Base-by-base conservation (phyloP, 2,113 vertebrate species). In the Manacus vitellinus region DNA sequence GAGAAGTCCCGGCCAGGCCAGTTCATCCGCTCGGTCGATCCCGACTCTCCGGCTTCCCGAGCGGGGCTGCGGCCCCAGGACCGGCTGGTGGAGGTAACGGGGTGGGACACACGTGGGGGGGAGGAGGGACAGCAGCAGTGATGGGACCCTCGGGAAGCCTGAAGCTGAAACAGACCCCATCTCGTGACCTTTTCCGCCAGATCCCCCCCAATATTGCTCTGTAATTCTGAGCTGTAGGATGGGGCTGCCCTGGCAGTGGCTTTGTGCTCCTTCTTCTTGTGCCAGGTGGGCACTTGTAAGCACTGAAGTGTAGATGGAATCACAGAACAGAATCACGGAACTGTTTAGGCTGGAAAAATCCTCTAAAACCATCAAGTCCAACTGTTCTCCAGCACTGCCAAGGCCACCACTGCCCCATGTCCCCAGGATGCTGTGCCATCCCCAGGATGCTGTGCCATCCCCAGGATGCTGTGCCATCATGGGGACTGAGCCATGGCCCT, bases 21-120 rank as follows among this genome's bases (percentile, higher is more conserved):
- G 97, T 99, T 98, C 94, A 98, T 99, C 90, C 99, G 99, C 52
- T 98, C 98, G 0, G 99, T 99, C 44, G 99, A 99, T 65, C 98
- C 98, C 0, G 97, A 98, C 49, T 99, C 99, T 0, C 98, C 99
- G 0, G 99, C 99, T 0, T 97, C 98, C 77, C 94, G 96, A 10
- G 98, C 99, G 0, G 99, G 98, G 46, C 98, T 99, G 86, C 97
- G 95, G 56, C 96, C 99, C 18, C 98, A 98, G 96, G 99, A 99
- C 97, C 97, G 98, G 28, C 97, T 99, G 24, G 97, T 99, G 21
- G 98, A 99, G 99, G 99, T 99, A 97, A 44, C 0, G 6, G 24
- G 59, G 33, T 41, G 61, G 61, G 59, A 62, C 59, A 62, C 59
- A 62, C 61, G 12, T 6, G 2, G 30, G 13, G 21, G 41, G 70